Percentiles rank a stretch among this genome's conserved stretches.
Conservation (phyloP, 2,797 vertebrate genomes). For the Cheirogaleus major region DNA sequence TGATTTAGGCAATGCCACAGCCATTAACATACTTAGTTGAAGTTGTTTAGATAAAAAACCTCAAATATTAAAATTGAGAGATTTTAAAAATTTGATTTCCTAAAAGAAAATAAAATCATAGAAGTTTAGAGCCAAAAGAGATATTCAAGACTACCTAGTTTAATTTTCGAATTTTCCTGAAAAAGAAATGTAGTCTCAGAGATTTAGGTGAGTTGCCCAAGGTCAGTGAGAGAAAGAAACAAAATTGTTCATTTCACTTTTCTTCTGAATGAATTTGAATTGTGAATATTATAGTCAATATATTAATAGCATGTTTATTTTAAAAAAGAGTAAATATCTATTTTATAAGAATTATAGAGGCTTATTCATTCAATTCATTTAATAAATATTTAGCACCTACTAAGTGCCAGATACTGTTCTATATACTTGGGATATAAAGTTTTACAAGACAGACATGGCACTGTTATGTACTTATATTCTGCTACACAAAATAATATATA, state of each 20-base stretch:
- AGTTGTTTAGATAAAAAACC: background rate
- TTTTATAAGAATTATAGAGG: background rate
- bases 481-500: background rate
- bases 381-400: background rate
- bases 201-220: background rate
- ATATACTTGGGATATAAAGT: background rate
- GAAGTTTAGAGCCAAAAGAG: background rate
- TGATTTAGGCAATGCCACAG: background rate
- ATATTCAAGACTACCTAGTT: background rate
- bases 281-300: background rate
- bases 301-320: background rate
- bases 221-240: background rate
- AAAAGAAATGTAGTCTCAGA: background rate
- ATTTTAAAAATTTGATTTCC: background rate
- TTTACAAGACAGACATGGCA: background rate
- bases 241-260: background rate
- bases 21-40: background rate
- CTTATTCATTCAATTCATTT: background rate
- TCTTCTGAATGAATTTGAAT: background rate
- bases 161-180: background rate
- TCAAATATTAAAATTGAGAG: constrained; percentile 18
- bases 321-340: background rate
- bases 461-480: background rate
- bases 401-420: background rate
- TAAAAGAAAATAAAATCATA: background rate